Evolutionary conservation across 1,140 invertebrate genomes (phyloP), one percentile per base, ranked within the genome.

Genomic region (Drosophila nikananu): DNA sequence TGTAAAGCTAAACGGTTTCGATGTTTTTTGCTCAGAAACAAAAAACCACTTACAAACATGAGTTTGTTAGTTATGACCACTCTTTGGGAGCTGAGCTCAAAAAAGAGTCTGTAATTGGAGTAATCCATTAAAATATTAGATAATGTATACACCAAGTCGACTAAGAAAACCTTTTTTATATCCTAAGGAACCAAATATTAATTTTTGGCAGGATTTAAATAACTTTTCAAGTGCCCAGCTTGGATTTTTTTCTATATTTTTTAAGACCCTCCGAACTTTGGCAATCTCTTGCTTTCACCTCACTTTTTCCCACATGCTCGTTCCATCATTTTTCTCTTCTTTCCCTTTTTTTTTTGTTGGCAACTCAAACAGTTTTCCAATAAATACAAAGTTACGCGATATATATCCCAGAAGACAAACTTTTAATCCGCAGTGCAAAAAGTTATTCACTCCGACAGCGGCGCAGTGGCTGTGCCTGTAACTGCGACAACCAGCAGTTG

Each of bases 401-500:
- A 72, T 60, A 72, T 25, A 37, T 21, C 42, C 25, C 44, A 15
- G 15, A n/a, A 21, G 71, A 73, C 44, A 19, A 77, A 77, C 54
- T 86, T 86, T 86, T 80, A 77, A 77, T 80, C 62, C 44, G 75
- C 77, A 46, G 64, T 64, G 71, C 49, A 46, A 42, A 65, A 84
- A 84, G 77, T 84, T 84, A 71, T 80, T 67, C 61, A 66, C 65
- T 57, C 30, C 55, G 72, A 77, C 73, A 80, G 52, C 63, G 72
- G 19, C 19, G 2, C n/a, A n/a, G 54, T 55, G 62, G 37, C 35
- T 32, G 19, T 41, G 54, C n/a, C 32, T 42, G 58, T 44, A 63
- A 62, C 63, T 67, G 72, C 59, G 60, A 66, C 60, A 80, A 70
- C 59, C 59, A 81, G 55, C 63, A 75, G 58, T 75, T 66, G 74